A percentile compares a stretch with the other conserved stretches of the same genome.
phyloP scores from a whole-genome alignment of 2,113 vertebrate species.

The Mustela nigripes region DNA sequence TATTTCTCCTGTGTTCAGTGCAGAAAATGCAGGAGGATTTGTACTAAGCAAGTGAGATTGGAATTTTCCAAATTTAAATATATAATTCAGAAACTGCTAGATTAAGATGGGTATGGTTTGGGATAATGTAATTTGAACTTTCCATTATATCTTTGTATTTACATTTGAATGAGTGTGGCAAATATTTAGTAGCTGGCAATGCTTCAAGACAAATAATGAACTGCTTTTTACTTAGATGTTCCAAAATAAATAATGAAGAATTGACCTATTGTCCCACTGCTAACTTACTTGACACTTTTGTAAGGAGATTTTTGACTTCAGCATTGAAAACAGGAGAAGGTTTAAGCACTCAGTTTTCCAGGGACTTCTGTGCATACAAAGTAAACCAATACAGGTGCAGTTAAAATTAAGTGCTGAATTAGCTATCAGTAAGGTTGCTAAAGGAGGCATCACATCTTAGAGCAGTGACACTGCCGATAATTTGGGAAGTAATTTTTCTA shows the following conservation, averaged over 20 bases:
- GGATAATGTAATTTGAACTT: background rate
- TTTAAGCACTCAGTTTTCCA: background rate
- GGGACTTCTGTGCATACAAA: background rate
- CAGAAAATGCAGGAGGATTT: constrained; percentile 11
- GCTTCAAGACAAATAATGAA: background rate
- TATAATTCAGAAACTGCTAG: background rate
- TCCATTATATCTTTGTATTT: background rate
- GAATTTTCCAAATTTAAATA: background rate
- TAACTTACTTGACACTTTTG: background rate
- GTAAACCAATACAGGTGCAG: background rate
- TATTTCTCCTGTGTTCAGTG: background rate
- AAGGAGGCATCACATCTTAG: background rate
- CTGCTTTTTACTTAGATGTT: background rate
- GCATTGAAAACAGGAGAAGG: background rate
- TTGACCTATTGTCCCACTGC: background rate
- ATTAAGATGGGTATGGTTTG: background rate
- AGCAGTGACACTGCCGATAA: background rate
- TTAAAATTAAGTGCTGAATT: constrained; percentile 22
- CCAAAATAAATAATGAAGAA: background rate
- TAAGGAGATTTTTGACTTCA: background rate
- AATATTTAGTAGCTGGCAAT: background rate
- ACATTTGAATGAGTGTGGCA: background rate
- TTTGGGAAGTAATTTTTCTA: background rate
- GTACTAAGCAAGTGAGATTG: background rate
- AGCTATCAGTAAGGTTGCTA: background rate